Evolutionary conservation across 2,888 invertebrate species (phyloP), one percentile per base, ranked within the genome.

Genomic region (Xanthorhoe designata): DNA sequence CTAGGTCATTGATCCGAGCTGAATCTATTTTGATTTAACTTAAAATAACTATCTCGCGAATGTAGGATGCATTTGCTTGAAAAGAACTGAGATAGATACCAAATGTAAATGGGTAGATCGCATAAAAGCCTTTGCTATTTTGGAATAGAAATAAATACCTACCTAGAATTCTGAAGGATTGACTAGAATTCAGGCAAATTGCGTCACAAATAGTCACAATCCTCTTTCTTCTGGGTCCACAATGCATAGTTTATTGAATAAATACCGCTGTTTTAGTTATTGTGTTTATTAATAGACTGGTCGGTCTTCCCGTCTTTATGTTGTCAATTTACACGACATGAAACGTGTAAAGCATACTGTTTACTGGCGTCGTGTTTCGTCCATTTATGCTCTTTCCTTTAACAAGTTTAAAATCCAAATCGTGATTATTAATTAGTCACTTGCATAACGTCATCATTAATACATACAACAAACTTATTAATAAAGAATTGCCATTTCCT

Each of bases 1-100:
- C 76, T 79, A 75, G 88, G 87, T 85, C 85, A 89, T 87, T 89
- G 89, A 88, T 87, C 89, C 79, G 83, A 76, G 79, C 82, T 84
- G 79, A 82, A 81, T 85, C 84, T 85, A 85, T 85, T 87, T 84
- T 73, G 77, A 84, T 81, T 81, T 80, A 79, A 82, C 82, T 81
- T 79, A 75, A 85, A 88, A 85, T 88, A 88, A 85, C 73, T 68
- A 72, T 66, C 71, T 67, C 64, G 73, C 70, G 71, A 76, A 73
- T 73, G 72, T 72, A 4, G 64, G 60, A 66, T 74, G 66, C 66
- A 66, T 72, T 68, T 68, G 60, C 64, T 63, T 32, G 51, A 49
- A 61, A 70, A 65, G 59, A 61, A 58, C 38, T 59, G 42, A 15
- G 49, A 29, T 56, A 57, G 52, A 61, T 66, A 59, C 42, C 17